These are phyloP conservation scores for Taenaris catops DNA, from an alignment of 2,888 invertebrate genomes.

Conservation along the genomic window DNA sequence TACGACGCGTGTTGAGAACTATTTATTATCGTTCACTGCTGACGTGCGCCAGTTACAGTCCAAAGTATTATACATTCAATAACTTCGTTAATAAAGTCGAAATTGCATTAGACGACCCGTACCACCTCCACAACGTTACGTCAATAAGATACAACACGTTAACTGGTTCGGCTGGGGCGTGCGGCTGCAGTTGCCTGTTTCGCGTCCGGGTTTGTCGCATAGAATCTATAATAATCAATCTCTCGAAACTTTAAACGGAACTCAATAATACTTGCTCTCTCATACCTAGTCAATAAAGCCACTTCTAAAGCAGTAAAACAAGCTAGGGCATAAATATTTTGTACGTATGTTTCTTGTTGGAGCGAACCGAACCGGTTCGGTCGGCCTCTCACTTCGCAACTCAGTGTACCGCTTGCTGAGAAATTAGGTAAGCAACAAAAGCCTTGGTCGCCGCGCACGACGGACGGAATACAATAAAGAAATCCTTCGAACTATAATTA, in stretches of 20 bases:
- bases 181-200: conserved; percentile 48
- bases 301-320: conserved; percentile 34
- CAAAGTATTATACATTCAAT: conserved; percentile 43
- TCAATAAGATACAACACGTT: conserved; percentile 74
- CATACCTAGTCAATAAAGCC: conserved; percentile 15
- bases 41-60: conserved; percentile 49
- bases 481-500: conserved; percentile 37
- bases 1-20: conserved; percentile 71
- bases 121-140: conserved; percentile 69
- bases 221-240: conserved; percentile 40
- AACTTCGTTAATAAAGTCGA: conserved; percentile 45
- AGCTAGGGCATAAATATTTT: conserved; percentile 35
- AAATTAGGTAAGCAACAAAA: conserved; percentile 77
- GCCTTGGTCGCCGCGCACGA: conserved; percentile 56
- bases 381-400: conserved; percentile 78
- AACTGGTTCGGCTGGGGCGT: conserved; percentile 63
- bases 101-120: conserved; percentile 42
- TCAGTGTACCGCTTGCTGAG: conserved; percentile 55
- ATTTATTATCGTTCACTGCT: conserved; percentile 71
- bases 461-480: conserved; percentile 52
- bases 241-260: conserved; percentile 35
- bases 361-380: conserved; percentile 71
- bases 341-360: conserved; percentile 60
- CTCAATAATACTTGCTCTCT: conserved; percentile 30
- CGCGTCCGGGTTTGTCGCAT: conserved; percentile 70